These are phyloP conservation scores for Melanophora roralis DNA, from an alignment of 2,888 invertebrate genomes.

Conservation along the genomic window DNA sequence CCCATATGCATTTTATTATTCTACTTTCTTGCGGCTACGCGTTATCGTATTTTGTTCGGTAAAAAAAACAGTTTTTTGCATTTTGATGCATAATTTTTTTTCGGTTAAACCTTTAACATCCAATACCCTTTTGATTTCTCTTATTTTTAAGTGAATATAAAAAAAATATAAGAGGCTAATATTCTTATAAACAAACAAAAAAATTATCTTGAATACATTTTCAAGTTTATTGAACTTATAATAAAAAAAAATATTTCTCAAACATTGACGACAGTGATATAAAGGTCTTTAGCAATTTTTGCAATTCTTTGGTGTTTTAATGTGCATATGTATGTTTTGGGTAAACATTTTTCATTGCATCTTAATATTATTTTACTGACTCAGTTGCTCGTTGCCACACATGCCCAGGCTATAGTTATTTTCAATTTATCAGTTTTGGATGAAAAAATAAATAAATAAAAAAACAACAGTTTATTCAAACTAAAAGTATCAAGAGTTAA, in stretches of 20 bases:
- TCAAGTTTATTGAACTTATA: conserved; percentile 3
- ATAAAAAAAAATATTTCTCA: not conserved
- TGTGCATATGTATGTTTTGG: not conserved
- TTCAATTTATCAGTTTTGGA: conserved; percentile 36
- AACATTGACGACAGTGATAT: not conserved
- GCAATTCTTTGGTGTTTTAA: not conserved
- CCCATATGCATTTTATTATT: no score
- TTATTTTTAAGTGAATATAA: no score
- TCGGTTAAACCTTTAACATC: no score
- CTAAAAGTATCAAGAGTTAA: not conserved
- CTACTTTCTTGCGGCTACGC: no score
- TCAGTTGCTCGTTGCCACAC: not conserved
- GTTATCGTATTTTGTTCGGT: no score
- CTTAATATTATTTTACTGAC: not conserved
- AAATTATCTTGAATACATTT: no score
- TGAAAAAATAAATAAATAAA: conserved; percentile 7
- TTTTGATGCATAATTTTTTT: no score
- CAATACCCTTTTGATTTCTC: no score
- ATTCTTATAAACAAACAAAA: no score
- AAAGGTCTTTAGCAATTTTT: not conserved
- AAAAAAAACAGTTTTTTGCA: no score
- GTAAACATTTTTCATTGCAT: not conserved
- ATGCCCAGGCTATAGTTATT: conserved; percentile 3
- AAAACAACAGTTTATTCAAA: not conserved
- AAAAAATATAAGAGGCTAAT: no score